phyloP scores from a whole-genome alignment of 2,113 vertebrate genomes.

The Myocastor coypus region DNA sequence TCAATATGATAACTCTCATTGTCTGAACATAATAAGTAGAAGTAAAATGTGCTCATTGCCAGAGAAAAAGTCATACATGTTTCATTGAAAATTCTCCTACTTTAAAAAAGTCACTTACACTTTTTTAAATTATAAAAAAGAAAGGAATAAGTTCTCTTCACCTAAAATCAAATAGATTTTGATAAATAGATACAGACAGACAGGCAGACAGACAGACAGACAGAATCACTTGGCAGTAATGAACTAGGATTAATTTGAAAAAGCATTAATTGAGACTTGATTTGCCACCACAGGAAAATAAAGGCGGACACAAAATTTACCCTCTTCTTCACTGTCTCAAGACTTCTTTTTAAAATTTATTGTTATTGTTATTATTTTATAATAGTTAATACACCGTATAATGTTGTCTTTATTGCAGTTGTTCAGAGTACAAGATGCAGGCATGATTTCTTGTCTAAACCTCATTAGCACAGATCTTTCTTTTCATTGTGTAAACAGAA shows the following conservation, averaged over 20 bases:
- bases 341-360: neutral
- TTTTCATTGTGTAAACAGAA: too few species aligned
- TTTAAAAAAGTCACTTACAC: neutral
- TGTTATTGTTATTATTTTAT: neutral
- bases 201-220: neutral
- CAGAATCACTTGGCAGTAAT: neutral
- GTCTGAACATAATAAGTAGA: neutral
- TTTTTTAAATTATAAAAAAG: neutral
- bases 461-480: too few species aligned
- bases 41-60: neutral
- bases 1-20: neutral
- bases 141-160: neutral
- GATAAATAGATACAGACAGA: too few species aligned
- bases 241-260: neutral
- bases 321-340: accelerated
- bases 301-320: neutral
- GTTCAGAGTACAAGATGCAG: too few species aligned
- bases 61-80: neutral
- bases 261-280: neutral
- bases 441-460: too few species aligned
- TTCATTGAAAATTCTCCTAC: neutral
- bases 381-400: too few species aligned
- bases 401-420: too few species aligned
- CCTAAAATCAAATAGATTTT: neutral
- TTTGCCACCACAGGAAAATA: neutral